Conservation (phyloP, 2,888 invertebrate species). For the Busseola fusca region DNA sequence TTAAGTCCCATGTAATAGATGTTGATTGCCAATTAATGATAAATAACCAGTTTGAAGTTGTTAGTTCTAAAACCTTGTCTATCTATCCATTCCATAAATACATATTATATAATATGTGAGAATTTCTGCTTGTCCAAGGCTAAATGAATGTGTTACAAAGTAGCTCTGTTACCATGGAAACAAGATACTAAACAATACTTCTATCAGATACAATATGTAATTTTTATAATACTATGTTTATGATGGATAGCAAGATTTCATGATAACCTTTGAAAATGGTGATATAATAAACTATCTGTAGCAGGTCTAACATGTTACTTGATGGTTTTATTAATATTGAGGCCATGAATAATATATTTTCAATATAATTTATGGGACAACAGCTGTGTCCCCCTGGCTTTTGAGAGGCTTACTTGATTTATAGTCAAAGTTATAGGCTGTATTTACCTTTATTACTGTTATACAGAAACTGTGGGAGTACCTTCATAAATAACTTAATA, state of each 20-base stretch:
- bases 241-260: neutral
- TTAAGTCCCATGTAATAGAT: neutral
- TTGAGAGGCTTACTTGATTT: conserved; percentile 27
- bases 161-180: conserved; percentile 34
- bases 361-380: conserved; percentile 27
- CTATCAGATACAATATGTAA: neutral
- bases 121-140: conserved; percentile 27
- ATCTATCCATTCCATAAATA: neutral
- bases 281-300: neutral
- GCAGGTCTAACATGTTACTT: conserved; percentile 9
- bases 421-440: conserved; percentile 31
- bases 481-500: conserved; percentile 27
- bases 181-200: conserved; percentile 33
- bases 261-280: conserved; percentile 3
- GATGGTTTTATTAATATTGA: conserved; percentile 11
- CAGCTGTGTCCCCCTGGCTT: conserved; percentile 21
- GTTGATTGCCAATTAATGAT: neutral
- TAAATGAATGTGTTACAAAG: conserved; percentile 26
- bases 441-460: conserved; percentile 16
- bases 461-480: conserved; percentile 16
- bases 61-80: too few relatives aligned
- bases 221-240: neutral
- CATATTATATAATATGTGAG: too few relatives aligned
- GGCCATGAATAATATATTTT: conserved; percentile 27
- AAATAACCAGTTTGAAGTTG: neutral